Conservation (phyloP, 1,140 invertebrate species). For the Papilio xuthus region DNA sequence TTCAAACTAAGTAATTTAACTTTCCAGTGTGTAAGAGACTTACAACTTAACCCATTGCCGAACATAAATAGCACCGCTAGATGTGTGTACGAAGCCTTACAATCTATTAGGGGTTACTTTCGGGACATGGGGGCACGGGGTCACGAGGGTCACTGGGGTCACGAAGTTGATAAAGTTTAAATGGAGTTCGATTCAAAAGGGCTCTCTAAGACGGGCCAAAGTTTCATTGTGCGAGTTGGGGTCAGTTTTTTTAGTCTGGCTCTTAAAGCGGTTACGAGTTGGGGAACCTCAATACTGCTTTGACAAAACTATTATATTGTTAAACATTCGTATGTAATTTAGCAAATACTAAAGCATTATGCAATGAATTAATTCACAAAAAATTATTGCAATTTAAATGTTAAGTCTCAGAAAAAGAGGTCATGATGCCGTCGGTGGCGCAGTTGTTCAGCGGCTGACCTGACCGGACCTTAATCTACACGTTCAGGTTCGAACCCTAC, state of each 20-base stretch:
- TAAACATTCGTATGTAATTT: too few species aligned
- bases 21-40: not conserved
- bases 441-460: too few species aligned
- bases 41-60: not conserved
- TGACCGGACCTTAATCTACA: too few species aligned
- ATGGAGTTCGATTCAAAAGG: constrained; percentile 1
- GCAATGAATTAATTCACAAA: too few species aligned
- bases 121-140: not conserved
- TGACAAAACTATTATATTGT: too few species aligned
- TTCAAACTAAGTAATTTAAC: not conserved
- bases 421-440: too few species aligned
- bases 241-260: not conserved
- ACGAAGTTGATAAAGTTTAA: not conserved
- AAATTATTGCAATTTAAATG: too few species aligned
- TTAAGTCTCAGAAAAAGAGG: too few species aligned
- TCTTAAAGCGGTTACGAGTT: not conserved
- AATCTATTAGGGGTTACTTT: constrained; percentile 9
- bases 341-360: too few species aligned
- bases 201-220: not conserved
- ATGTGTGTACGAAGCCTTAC: not conserved
- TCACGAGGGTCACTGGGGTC: not conserved
- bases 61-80: not conserved
- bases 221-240: not conserved
- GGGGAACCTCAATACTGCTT: too few species aligned
- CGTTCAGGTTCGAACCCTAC: too few species aligned